These are phyloP conservation scores for Leptinotarsa defecta DNA, from an alignment of 1,140 invertebrate species.

Conservation along the genomic window DNA sequence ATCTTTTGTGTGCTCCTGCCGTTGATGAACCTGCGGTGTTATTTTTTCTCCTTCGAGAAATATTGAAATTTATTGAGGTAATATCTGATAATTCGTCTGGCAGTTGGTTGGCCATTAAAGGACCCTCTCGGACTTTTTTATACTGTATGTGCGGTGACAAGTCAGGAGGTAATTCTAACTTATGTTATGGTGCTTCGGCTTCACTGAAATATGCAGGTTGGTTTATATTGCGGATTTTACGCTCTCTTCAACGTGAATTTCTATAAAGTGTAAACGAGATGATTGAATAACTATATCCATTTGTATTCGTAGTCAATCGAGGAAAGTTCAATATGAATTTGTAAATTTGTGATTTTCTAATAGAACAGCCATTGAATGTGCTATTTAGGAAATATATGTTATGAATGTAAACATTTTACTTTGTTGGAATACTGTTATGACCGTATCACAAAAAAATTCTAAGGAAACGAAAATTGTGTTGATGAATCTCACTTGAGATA, in stretches of 20 bases:
- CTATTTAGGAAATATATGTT: too few species aligned
- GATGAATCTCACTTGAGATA: too few species aligned
- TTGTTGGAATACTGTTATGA: too few species aligned
- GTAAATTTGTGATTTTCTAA: too few species aligned
- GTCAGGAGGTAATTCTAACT: neutral
- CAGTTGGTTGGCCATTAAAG: conserved; percentile 17
- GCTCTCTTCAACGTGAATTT: conserved; percentile 1
- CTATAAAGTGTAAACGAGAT: too few species aligned
- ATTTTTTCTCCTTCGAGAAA: conserved; percentile 12
- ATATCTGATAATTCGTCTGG: conserved; percentile 23
- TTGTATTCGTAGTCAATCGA: too few species aligned
- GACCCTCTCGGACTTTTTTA: conserved; percentile 10
- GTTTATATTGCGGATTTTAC: neutral
- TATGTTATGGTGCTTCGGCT: neutral
- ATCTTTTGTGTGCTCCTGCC: conserved; percentile 15
- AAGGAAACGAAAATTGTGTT: too few species aligned
- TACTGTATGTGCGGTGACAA: neutral
- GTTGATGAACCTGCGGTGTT: conserved; percentile 14
- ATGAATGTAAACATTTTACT: too few species aligned
- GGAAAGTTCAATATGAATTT: too few species aligned
- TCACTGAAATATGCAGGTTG: neutral
- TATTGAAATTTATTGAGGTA: conserved; percentile 26
- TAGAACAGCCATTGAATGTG: too few species aligned
- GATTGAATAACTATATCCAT: too few species aligned
- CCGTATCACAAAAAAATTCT: too few species aligned